Evolutionary conservation across 2,797 vertebrate species (phyloP).

Genomic region (Danio tinwini): DNA sequence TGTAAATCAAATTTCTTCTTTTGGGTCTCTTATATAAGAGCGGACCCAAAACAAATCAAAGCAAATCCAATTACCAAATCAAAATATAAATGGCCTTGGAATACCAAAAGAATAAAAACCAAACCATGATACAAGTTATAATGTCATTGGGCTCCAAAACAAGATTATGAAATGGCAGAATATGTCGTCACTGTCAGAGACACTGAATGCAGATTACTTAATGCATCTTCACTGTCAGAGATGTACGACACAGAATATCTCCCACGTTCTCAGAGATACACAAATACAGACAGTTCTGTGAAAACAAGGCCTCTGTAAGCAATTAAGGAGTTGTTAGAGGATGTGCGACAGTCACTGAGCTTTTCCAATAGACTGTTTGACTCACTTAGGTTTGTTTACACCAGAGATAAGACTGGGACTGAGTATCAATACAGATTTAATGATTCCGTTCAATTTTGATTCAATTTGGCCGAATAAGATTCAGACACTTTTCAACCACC

Average conservation of each 20-base stretch:
- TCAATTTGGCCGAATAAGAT: neutral
- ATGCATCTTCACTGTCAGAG: constrained; percentile 7
- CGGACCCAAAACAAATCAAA: constrained; percentile 16
- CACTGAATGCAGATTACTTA: constrained; percentile 26
- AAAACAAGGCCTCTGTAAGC: neutral
- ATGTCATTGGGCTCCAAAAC: constrained; percentile 25
- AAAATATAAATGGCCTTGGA: constrained; percentile 31
- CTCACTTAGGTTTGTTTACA: neutral
- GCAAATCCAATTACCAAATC: constrained; percentile 29
- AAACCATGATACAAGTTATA: constrained; percentile 19
- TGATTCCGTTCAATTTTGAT: neutral
- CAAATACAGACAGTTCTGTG: neutral
- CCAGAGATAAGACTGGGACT: neutral
- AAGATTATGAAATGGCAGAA: constrained; percentile 34
- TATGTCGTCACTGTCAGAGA: constrained; percentile 41
- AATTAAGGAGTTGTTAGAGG: neutral
- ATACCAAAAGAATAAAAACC: constrained; percentile 12
- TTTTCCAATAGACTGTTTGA: neutral
- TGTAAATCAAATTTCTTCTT: constrained; percentile 8
- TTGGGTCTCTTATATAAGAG: constrained; percentile 2
- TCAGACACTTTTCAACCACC: no score
- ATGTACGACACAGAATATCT: neutral
- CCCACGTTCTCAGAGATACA: neutral
- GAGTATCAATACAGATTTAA: neutral
- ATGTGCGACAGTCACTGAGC: neutral